Evolutionary conservation across 2,888 invertebrate genomes (phyloP), one percentile per base, ranked within the genome.

Genomic region (Morinoia aosen): DNA sequence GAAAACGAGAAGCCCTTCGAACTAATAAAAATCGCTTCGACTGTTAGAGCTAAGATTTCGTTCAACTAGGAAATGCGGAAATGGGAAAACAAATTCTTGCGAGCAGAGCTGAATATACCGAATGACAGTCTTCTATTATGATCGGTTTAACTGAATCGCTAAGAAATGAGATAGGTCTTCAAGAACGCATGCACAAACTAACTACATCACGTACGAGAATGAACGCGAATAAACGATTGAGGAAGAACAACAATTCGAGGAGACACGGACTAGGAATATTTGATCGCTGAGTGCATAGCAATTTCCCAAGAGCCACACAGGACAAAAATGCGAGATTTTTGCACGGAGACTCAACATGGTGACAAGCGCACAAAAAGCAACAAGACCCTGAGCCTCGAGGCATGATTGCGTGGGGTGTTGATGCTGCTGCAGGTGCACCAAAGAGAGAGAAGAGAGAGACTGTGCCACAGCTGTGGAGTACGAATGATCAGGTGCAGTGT

Each of bases 401-500:
- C 76, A 33, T 33, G 76, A 33, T 33, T 76, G 76, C 76, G 76
- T 76, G 76, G 76, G 76, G 33, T 25, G 76, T 76, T 19, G 90
- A n/a, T n/a, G n/a, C 2, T 90, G 90, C 40, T 48, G 48, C 90
- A 90, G 90, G 90, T 90, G 90, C 90, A 25, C n/a, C 88, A 48
- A 48, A 48, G 48, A 48, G 48, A 48, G 48, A 48, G 48, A 48
- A 48, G 48, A 90, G 40, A 90, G 40, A 90, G 76, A 90, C 48
- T 39, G 48, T 40, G 90, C 40, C 48, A 90, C 90, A 90, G 90
- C 5, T 90, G 90, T 90, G 90, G n/a, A 90, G 90, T 90, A 48
- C 40, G 90, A 90, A 90, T 90, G 90, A 90, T 39, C 90, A 90
- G 90, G 90, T 48, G 48, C 33, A 90, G 90, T 48, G 16, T 76